phyloP scores from a whole-genome alignment of 2,888 invertebrate species.

The Sarcophaga subvicina region DNA sequence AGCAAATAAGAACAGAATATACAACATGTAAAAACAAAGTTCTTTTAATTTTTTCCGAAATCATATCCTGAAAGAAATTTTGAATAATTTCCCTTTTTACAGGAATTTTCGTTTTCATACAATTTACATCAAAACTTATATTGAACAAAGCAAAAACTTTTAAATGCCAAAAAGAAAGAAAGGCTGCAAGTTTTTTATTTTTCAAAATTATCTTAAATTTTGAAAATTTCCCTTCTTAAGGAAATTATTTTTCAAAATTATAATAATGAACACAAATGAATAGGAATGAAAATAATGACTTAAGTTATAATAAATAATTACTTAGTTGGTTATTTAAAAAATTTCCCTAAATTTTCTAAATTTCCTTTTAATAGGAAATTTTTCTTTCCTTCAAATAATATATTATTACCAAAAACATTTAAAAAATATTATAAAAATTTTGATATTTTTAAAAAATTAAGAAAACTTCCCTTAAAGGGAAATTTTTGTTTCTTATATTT shows the following conservation, averaged over 20 bases:
- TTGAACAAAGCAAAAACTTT: background rate
- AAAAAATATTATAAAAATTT: too few species aligned
- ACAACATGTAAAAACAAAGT: too few species aligned
- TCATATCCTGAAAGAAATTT: too few species aligned
- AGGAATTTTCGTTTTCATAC: background rate
- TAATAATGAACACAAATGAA: background rate
- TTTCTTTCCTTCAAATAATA: background rate
- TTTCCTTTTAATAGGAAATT: background rate
- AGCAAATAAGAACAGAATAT: too few species aligned
- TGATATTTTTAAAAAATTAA: too few species aligned
- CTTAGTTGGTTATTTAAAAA: background rate
- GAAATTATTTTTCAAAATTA: background rate
- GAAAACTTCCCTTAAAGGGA: conserved; percentile 11
- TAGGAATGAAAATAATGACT: too few species aligned
- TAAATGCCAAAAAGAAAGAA: background rate
- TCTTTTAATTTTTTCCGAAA: too few species aligned
- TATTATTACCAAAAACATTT: background rate
- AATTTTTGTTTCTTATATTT: conserved; percentile 3
- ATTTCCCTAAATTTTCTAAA: background rate
- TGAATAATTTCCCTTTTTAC: background rate
- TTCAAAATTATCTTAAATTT: background rate
- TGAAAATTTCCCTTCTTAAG: background rate
- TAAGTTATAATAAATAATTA: background rate
- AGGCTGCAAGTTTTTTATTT: background rate
- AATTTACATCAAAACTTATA: background rate